These are phyloP conservation scores for Tyto alba DNA, from an alignment of 2,113 vertebrate species.

Conservation along the genomic window DNA sequence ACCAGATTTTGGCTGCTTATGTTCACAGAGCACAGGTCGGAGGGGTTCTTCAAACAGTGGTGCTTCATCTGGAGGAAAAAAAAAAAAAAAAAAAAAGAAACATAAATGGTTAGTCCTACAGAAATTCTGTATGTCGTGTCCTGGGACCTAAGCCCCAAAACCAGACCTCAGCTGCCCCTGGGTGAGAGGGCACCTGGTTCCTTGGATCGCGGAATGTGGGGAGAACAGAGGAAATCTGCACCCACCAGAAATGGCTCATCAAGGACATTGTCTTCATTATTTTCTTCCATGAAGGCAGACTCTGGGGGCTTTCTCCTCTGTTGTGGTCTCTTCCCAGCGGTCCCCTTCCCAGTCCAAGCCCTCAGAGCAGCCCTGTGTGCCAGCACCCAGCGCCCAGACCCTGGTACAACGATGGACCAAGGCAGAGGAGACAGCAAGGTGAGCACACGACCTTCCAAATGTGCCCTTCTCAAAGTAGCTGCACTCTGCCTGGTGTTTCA, in stretches of 20 bases:
- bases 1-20: slow-evolving; percentile 76
- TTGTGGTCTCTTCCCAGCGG: neutral
- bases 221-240: neutral
- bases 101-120: neutral
- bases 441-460: neutral
- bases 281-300: neutral
- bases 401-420: neutral
- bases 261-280: slow-evolving; percentile 30
- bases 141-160: neutral
- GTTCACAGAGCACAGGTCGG: slow-evolving; percentile 78
- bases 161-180: neutral
- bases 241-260: slow-evolving; percentile 72
- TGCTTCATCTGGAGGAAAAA: slow-evolving; percentile 68
- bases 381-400: slow-evolving; percentile 72
- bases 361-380: slow-evolving; percentile 43
- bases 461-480: neutral
- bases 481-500: neutral
- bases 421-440: neutral
- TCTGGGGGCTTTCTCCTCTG: neutral
- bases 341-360: neutral
- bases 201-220: neutral
- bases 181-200: too few relatives aligned
- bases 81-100: neutral
- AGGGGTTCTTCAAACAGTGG: slow-evolving; percentile 72
- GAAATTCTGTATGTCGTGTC: neutral